phyloP scores from a whole-genome alignment of 2,797 vertebrate genomes.

The Tauraco hartlaubi region DNA sequence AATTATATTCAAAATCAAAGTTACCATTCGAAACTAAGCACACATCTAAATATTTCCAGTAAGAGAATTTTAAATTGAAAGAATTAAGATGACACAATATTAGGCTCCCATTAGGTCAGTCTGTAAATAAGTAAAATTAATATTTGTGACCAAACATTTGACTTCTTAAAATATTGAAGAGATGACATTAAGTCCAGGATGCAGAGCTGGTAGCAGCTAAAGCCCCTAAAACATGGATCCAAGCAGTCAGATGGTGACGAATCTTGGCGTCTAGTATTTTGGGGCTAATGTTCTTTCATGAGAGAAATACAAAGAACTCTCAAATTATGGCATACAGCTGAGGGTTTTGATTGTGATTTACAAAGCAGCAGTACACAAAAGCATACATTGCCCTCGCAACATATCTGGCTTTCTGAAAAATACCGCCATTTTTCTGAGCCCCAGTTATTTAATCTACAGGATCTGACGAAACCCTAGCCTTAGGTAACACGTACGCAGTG shows the following conservation, averaged over 20 bases:
- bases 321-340: not conserved
- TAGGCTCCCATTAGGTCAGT: fast-evolving
- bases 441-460: not conserved
- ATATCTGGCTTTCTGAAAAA: not conserved
- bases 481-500: not conserved
- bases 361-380: not conserved
- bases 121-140: not conserved
- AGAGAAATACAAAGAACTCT: not conserved
- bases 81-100: not conserved
- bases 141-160: not conserved
- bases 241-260: not conserved
- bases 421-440: not conserved
- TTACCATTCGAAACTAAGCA: not conserved
- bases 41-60: not conserved
- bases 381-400: not conserved
- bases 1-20: not conserved
- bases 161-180: not conserved
- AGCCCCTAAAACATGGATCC: not conserved
- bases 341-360: not conserved
- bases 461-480: not conserved
- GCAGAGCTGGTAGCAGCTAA: not conserved
- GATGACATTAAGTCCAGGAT: not conserved
- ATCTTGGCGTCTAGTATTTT: not conserved
- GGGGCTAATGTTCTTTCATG: not conserved
- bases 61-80: not conserved